Evolutionary conservation across 2,888 invertebrate genomes (phyloP).

Genomic region (Agrilus cyanescens): DNA sequence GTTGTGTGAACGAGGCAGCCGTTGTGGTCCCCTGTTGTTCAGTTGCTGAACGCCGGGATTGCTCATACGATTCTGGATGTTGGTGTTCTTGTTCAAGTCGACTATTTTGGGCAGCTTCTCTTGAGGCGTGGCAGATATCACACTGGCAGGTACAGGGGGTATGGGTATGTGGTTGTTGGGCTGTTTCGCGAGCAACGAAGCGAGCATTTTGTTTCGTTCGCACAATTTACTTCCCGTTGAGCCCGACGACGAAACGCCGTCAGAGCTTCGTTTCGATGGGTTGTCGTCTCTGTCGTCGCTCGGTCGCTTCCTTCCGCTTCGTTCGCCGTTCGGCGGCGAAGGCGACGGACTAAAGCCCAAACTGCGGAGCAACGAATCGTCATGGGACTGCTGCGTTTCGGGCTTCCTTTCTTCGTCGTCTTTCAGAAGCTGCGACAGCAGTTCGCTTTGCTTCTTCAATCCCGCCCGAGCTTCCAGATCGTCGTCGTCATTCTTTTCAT

Average conservation of each 20-base stretch:
- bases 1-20: conserved; percentile 27
- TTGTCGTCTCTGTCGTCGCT: conserved; percentile 48
- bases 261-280: conserved; percentile 37
- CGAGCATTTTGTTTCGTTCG: conserved; percentile 77
- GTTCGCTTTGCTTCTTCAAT: conserved; percentile 48
- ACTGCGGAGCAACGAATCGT: conserved; percentile 41
- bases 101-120: conserved; percentile 47
- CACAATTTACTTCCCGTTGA: conserved; percentile 54
- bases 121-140: conserved; percentile 59
- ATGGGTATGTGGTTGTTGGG: conserved; percentile 48
- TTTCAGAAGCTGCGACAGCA: conserved; percentile 49
- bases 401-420: conserved; percentile 39
- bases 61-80: conserved; percentile 20
- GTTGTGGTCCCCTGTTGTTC: conserved; percentile 12
- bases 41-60: conserved; percentile 12
- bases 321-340: conserved; percentile 40
- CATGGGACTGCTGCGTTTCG: conserved; percentile 35
- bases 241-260: conserved; percentile 33
- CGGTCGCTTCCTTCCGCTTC: conserved; percentile 45
- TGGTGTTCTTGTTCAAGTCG: conserved; percentile 22
- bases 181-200: conserved; percentile 66
- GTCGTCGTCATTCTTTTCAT: conserved; percentile 72
- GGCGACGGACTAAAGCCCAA: conserved; percentile 46
- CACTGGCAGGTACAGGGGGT: conserved; percentile 51
- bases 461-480: conserved; percentile 50